These are phyloP conservation scores for Lepeophtheirus nordmannii DNA, from an alignment of 2,888 invertebrate species.

Conservation along the genomic window DNA sequence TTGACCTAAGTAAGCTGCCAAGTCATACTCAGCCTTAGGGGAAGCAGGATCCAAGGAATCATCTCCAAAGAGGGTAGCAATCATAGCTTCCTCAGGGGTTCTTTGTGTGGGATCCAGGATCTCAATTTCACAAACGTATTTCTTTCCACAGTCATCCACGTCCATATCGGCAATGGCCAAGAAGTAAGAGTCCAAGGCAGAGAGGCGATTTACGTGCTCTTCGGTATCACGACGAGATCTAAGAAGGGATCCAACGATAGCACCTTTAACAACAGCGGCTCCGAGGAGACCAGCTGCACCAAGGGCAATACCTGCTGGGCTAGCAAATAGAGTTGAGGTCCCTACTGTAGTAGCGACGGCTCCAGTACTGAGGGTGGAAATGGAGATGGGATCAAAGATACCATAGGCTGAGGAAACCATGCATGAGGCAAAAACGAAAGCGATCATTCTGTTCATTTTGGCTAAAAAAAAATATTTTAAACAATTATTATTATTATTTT, in stretches of 20 bases:
- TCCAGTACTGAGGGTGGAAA: background rate
- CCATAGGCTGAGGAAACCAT: background rate
- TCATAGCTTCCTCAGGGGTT: slow-evolving; percentile 9
- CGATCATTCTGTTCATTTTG: background rate
- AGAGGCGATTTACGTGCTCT: background rate
- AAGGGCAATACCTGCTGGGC: slow-evolving; percentile 9
- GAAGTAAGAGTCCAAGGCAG: slow-evolving; percentile 9
- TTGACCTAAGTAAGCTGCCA: slow-evolving; percentile 18
- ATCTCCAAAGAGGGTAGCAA: slow-evolving; percentile 12
- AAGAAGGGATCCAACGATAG: background rate
- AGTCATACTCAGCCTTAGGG: slow-evolving; percentile 20
- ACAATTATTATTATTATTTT: background rate
- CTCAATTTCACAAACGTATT: slow-evolving; percentile 11
- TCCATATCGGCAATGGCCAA: slow-evolving; percentile 13
- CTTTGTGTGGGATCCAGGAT: background rate
- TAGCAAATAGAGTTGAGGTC: background rate
- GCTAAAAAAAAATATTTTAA: background rate
- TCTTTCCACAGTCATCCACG: slow-evolving; percentile 22
- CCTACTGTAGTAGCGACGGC: background rate
- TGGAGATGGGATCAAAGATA: background rate
- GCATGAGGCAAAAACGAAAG: slow-evolving; percentile 7
- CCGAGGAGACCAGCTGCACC: slow-evolving; percentile 13
- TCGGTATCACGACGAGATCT: background rate
- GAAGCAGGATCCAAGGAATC: background rate
- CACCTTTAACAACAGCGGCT: slow-evolving; percentile 12